Conservation (phyloP, 2,888 invertebrate species). For the Mechanitis messenoides region DNA sequence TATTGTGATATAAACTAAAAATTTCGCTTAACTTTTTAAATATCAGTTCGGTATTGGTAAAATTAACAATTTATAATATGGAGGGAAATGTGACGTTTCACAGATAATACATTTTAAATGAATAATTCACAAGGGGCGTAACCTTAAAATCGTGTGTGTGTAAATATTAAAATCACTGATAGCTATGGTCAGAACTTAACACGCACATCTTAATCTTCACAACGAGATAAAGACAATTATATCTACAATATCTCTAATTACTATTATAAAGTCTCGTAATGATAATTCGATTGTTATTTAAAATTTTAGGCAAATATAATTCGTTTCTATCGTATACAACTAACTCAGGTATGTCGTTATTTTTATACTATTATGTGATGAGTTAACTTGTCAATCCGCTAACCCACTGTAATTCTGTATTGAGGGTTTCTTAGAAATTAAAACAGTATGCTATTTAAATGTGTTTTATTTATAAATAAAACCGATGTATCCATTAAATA, state of each 20-base stretch:
- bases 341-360: constrained; percentile 61
- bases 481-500: neutral
- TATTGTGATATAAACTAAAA: constrained; percentile 51
- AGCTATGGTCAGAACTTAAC: too few relatives aligned
- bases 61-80: too few relatives aligned
- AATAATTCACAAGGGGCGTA: too few relatives aligned
- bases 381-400: constrained; percentile 72
- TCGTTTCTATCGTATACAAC: constrained; percentile 43
- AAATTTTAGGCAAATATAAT: constrained; percentile 29
- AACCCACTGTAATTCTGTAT: constrained; percentile 73
- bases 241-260: neutral
- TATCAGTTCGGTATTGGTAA: constrained; percentile 26
- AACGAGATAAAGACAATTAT: too few relatives aligned
- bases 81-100: too few relatives aligned
- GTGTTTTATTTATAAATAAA: constrained; percentile 59
- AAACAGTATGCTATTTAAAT: constrained; percentile 73
- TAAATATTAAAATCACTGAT: too few relatives aligned
- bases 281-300: constrained; percentile 33
- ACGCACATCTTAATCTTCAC: too few relatives aligned
- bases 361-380: constrained; percentile 69
- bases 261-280: constrained; percentile 17
- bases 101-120: too few relatives aligned
- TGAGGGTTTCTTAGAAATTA: constrained; percentile 76
- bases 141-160: too few relatives aligned
- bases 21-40: constrained; percentile 44